These are phyloP conservation scores for Gymnocypris eckloni DNA, from an alignment of 2,797 vertebrate genomes.

Conservation along the genomic window DNA sequence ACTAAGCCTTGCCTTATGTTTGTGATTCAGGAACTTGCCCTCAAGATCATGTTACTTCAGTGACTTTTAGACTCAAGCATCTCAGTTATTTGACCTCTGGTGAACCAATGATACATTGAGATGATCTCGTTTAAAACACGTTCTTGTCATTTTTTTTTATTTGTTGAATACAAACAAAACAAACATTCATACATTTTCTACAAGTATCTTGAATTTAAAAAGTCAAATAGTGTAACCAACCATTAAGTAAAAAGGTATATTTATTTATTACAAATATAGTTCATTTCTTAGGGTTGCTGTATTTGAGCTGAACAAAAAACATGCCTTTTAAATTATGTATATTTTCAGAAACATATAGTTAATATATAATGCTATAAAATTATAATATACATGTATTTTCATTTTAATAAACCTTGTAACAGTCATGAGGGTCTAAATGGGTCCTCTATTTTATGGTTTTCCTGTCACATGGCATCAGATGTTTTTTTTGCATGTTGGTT, in stretches of 20 bases:
- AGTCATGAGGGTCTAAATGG: not conserved
- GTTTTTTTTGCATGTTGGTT: not conserved
- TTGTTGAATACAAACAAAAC: not conserved
- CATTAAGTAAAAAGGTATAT: not conserved
- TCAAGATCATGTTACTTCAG: not conserved
- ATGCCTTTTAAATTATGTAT: not conserved
- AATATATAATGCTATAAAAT: not conserved
- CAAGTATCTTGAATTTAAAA: not conserved
- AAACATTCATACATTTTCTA: not conserved
- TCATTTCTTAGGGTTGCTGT: not conserved
- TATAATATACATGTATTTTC: not conserved
- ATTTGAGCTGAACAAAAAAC: not conserved
- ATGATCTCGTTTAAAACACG: not conserved
- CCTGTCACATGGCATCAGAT: not conserved
- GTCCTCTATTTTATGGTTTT: not conserved
- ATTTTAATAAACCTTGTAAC: not conserved
- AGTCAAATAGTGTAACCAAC: not conserved
- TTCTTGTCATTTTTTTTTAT: not conserved
- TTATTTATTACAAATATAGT: not conserved
- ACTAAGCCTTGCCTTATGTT: not conserved
- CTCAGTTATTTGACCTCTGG: not conserved
- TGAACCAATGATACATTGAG: not conserved
- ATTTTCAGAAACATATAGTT: not conserved
- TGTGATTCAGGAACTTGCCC: not conserved
- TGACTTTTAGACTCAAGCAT: not conserved